These are phyloP conservation scores for Phania funesta DNA, from an alignment of 2,888 invertebrate species.

Conservation along the genomic window DNA sequence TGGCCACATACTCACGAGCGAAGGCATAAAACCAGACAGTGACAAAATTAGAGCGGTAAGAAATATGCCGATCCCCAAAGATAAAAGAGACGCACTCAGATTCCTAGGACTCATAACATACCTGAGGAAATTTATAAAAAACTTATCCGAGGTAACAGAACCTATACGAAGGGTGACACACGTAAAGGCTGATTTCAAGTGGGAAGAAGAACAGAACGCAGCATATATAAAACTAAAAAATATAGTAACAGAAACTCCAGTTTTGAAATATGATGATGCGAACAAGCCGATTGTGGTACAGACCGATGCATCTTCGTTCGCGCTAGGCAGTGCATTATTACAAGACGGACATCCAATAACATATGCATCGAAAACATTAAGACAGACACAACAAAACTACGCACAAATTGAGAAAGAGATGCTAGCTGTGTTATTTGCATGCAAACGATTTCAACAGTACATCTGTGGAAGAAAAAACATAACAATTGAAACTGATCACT, in stretches of 20 bases:
- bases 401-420: constrained; percentile 52
- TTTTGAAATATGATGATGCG: constrained; percentile 58
- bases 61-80: constrained; percentile 17
- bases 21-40: constrained; percentile 21
- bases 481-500: constrained; percentile 66
- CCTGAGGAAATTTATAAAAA: constrained; percentile 15
- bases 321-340: constrained; percentile 36
- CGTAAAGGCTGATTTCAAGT: constrained; percentile 9
- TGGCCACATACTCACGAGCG: constrained; percentile 35
- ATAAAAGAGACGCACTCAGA: constrained; percentile 1
- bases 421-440: constrained; percentile 62
- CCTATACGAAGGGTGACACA: constrained; percentile 2
- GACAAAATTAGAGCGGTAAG: constrained; percentile 18
- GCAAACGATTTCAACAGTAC: constrained; percentile 65
- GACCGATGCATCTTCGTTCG: constrained; percentile 45
- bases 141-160: constrained; percentile 14
- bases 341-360: constrained; percentile 42
- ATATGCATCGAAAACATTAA: constrained; percentile 52
- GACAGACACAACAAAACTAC: constrained; percentile 49
- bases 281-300: no score
- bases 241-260: constrained; percentile 28
- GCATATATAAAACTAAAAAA: constrained; percentile 19
- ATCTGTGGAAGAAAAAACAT: constrained; percentile 62
- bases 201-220: constrained; percentile 14
- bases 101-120: constrained; percentile 26